Percentiles rank a stretch among this genome's conserved stretches.
Conservation (phyloP, 1,140 invertebrate species). For the Cydia amplana region DNA sequence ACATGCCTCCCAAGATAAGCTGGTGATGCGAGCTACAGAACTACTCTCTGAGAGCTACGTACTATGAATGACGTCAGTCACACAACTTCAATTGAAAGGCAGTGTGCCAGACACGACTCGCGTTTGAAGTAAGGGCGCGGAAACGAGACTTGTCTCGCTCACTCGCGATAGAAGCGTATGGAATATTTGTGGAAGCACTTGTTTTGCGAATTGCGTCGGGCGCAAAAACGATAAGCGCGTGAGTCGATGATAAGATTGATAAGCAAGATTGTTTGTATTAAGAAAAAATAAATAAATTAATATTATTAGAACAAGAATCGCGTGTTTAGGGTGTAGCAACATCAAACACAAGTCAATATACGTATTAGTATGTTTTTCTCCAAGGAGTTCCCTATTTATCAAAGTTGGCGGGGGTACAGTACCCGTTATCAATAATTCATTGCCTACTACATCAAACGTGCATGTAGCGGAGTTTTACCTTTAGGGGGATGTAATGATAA, state of each 20-base stretch:
- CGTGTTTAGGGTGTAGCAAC: constrained; percentile 2
- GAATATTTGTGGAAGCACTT: constrained; percentile 77
- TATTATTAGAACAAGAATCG: neutral
- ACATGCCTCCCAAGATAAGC: constrained; percentile 61
- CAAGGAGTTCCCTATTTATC: neutral
- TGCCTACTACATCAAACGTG: neutral
- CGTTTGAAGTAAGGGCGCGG: constrained; percentile 56
- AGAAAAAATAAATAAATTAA: constrained; percentile 5
- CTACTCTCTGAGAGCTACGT: constrained; percentile 77
- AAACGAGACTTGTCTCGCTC: constrained; percentile 63
- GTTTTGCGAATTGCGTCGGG: constrained; percentile 75
- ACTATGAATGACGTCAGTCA: constrained; percentile 76
- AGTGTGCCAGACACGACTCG: constrained; percentile 64
- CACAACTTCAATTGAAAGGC: constrained; percentile 66
- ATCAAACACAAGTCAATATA: neutral
- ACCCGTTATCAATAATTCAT: constrained; percentile 1
- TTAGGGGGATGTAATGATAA: too few species aligned
- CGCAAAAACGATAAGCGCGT: constrained; percentile 58
- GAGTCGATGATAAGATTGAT: constrained; percentile 30
- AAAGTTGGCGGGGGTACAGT: neutral
- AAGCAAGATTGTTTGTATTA: constrained; percentile 26
- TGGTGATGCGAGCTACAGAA: constrained; percentile 73
- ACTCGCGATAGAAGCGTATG: constrained; percentile 73
- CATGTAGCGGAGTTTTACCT: too few species aligned
- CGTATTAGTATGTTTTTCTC: neutral